Conservation (phyloP, 2,888 invertebrate species). For the Smittia sp. region DNA sequence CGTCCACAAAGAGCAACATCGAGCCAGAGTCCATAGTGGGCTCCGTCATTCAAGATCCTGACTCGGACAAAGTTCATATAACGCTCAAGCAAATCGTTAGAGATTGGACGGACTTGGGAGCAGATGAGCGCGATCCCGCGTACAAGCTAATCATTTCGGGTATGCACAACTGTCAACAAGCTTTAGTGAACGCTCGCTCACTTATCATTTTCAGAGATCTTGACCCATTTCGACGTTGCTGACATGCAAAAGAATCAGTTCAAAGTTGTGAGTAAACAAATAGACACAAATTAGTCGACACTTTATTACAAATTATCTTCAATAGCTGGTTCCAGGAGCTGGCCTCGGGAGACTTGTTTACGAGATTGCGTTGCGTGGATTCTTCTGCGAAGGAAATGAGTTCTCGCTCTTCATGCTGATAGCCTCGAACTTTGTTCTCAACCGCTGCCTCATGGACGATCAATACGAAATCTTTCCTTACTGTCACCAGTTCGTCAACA, state of each 20-base stretch:
- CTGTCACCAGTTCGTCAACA: slow-evolving; percentile 93
- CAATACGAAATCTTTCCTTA: slow-evolving; percentile 85
- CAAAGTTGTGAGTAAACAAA: slow-evolving; percentile 35
- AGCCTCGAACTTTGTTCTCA: slow-evolving; percentile 92
- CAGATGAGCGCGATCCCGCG: slow-evolving; percentile 77
- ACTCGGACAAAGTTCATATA: slow-evolving; percentile 66
- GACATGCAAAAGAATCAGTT: slow-evolving; percentile 54
- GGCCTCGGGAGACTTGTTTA: slow-evolving; percentile 91
- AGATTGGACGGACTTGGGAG: slow-evolving; percentile 90
- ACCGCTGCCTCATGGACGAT: slow-evolving; percentile 62
- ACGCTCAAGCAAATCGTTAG: slow-evolving; percentile 94
- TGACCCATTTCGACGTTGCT: slow-evolving; percentile 66
- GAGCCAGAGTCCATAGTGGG: slow-evolving; percentile 45
- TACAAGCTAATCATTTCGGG: slow-evolving; percentile 88
- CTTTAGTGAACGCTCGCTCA: too few relatives aligned
- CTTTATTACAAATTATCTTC: slow-evolving; percentile 49
- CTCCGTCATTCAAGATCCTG: slow-evolving; percentile 57
- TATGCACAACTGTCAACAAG: too few relatives aligned
- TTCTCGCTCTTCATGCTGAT: slow-evolving; percentile 97
- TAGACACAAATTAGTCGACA: slow-evolving; percentile 54
- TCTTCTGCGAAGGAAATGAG: slow-evolving; percentile 94
- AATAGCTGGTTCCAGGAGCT: slow-evolving; percentile 87
- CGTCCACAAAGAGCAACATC: not conserved
- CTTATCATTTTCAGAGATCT: slow-evolving; percentile 80
- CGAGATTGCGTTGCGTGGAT: slow-evolving; percentile 88